phyloP scores from a whole-genome alignment of 2,113 vertebrate genomes.

The Strix aluco region DNA sequence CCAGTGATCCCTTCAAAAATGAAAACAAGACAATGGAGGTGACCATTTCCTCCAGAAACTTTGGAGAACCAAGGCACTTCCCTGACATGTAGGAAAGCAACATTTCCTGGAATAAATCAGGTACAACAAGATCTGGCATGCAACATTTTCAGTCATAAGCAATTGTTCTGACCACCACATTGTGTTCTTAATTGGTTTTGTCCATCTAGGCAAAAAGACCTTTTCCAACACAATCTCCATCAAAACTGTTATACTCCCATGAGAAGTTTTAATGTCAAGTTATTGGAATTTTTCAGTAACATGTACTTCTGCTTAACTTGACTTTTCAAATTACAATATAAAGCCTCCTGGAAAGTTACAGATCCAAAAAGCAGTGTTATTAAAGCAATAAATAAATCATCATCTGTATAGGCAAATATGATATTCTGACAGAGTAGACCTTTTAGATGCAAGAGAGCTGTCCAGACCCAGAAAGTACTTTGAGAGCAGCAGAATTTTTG shows the following conservation, averaged over 20 bases:
- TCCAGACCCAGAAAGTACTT: neutral
- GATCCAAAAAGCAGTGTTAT: neutral
- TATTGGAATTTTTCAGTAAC: neutral
- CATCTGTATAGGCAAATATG: neutral
- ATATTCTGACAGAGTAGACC: neutral
- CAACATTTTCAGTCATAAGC: neutral
- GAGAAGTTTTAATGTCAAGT: neutral
- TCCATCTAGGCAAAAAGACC: neutral
- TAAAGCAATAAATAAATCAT: neutral
- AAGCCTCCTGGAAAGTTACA: neutral
- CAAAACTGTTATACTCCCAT: neutral
- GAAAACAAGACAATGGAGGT: neutral
- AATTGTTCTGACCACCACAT: neutral
- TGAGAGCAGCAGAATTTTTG: neutral
- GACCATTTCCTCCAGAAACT: neutral
- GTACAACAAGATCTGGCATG: neutral
- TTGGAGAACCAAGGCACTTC: neutral
- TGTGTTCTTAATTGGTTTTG: neutral
- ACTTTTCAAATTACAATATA: neutral
- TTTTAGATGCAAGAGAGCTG: neutral
- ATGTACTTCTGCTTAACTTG: neutral
- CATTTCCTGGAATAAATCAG: neutral
- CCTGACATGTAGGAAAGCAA: neutral
- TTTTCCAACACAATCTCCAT: neutral
- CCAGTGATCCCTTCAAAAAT: neutral